phyloP scores from a whole-genome alignment of 37 sponge, comb jelly and placozoan species.

The Bolinopsis microptera region DNA sequence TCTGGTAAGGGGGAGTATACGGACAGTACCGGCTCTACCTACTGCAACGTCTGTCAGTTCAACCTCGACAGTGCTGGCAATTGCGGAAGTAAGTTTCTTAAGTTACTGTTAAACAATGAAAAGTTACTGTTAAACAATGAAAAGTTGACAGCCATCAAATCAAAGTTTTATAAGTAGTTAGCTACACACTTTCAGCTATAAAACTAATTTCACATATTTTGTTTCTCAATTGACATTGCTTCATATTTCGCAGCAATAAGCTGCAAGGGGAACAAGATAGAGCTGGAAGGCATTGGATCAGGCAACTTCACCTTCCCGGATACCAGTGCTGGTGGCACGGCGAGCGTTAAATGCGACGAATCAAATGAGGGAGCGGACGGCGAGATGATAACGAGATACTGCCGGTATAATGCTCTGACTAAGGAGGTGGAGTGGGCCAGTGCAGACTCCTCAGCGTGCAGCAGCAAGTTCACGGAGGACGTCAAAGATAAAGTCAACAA shows the following conservation, averaged over 20 bases:
- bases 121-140: background rate
- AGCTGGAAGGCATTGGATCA: background rate
- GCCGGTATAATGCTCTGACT: background rate
- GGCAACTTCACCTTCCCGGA: background rate
- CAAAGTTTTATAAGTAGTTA: no score
- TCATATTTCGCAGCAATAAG: background rate
- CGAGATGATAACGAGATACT: background rate
- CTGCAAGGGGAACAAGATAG: background rate
- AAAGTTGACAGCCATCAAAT: background rate
- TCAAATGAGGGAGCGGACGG: background rate
- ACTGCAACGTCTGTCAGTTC: background rate
- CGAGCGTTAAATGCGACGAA: background rate
- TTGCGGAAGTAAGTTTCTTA: slow-evolving; percentile 21
- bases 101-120: background rate
- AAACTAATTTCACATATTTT: no score
- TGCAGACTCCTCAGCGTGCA: background rate
- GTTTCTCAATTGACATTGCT: no score
- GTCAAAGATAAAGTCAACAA: background rate
- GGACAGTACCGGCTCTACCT: background rate
- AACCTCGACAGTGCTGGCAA: background rate
- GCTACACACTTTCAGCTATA: no score
- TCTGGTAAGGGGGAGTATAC: background rate
- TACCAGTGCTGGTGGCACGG: background rate
- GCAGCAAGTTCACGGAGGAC: background rate
- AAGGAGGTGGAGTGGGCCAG: background rate